Percentiles rank a stretch among this genome's conserved stretches.
phyloP scores from a whole-genome alignment of 2,797 vertebrate species.

The Sebastes vulpes region DNA sequence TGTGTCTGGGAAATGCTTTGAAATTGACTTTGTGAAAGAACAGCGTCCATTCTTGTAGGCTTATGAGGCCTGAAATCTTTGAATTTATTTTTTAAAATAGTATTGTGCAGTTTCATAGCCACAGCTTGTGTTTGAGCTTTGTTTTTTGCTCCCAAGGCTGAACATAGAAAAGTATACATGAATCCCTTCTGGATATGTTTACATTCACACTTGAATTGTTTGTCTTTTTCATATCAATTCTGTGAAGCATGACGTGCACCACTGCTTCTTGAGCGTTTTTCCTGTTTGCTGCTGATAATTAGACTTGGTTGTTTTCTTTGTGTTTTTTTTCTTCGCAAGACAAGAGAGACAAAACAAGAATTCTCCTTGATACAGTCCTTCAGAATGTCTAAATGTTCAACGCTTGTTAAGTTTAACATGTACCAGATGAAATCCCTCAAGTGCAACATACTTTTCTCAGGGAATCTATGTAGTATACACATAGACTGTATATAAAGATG shows the following conservation, averaged over 20 bases:
- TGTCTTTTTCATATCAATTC: not conserved
- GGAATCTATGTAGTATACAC: not conserved
- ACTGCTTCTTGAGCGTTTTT: not conserved
- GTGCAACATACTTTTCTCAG: not conserved
- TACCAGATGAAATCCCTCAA: conserved; percentile 36
- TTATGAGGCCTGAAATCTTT: conserved; percentile 29
- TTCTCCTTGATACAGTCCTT: conserved; percentile 34
- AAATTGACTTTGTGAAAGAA: conserved; percentile 62
- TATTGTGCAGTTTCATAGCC: conserved; percentile 15
- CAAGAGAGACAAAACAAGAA: not conserved
- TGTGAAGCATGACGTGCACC: not conserved
- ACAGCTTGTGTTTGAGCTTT: conserved; percentile 24
- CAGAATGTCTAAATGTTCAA: conserved; percentile 24
- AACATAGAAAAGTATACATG: conserved; percentile 24
- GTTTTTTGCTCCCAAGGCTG: not conserved
- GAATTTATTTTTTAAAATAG: conserved; percentile 41
- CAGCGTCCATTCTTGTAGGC: conserved; percentile 42
- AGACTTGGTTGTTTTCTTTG: not conserved
- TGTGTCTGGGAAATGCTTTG: conserved; percentile 54
- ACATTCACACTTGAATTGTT: conserved; percentile 1
- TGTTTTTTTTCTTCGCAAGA: not conserved
- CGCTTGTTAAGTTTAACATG: conserved; percentile 29
- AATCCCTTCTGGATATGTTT: conserved; percentile 17
- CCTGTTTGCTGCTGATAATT: conserved; percentile 14
- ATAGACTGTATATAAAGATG: no score